phyloP scores from a whole-genome alignment of 2,797 vertebrate species.

The Notoglanidium macrostoma region DNA sequence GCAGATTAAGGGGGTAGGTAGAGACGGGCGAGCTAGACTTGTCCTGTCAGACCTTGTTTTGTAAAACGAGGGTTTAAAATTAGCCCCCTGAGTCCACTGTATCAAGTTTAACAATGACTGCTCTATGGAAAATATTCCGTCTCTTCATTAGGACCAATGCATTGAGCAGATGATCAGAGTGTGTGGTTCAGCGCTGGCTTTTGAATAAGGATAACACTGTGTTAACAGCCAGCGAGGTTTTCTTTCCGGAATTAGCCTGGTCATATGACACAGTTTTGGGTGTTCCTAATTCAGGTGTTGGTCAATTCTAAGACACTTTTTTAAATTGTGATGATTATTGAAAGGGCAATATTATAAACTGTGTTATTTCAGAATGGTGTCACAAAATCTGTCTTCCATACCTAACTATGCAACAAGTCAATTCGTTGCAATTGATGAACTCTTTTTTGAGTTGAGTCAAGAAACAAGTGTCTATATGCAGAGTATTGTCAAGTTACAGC shows the following conservation, averaged over 20 bases:
- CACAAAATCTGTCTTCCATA: not conserved
- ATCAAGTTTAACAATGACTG: conserved; percentile 58
- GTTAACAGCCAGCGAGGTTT: conserved; percentile 35
- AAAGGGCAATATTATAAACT: not conserved
- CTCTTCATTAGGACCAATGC: conserved; percentile 46
- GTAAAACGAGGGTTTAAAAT: conserved; percentile 58
- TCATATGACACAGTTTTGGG: conserved; percentile 35
- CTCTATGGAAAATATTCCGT: conserved; percentile 57
- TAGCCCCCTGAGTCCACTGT: conserved; percentile 48
- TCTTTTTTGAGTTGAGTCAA: not conserved
- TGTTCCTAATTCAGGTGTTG: conserved; percentile 2
- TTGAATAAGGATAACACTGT: conserved; percentile 27
- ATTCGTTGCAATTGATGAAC: not conserved
- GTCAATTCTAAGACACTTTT: conserved; percentile 11
- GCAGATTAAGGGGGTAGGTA: conserved; percentile 42
- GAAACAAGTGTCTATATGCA: not conserved
- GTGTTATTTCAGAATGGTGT: not conserved
- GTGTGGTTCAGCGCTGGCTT: conserved; percentile 34
- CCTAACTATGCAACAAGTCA: not conserved
- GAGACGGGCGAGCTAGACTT: conserved; percentile 20
- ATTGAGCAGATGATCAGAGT: conserved; percentile 47
- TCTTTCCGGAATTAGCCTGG: conserved; percentile 26
- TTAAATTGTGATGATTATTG: conserved; percentile 19
- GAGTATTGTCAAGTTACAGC: not conserved
- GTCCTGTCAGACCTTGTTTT: conserved; percentile 46